Conservation (phyloP, 1,140 invertebrate genomes). For the Eciton burchellii region DNA sequence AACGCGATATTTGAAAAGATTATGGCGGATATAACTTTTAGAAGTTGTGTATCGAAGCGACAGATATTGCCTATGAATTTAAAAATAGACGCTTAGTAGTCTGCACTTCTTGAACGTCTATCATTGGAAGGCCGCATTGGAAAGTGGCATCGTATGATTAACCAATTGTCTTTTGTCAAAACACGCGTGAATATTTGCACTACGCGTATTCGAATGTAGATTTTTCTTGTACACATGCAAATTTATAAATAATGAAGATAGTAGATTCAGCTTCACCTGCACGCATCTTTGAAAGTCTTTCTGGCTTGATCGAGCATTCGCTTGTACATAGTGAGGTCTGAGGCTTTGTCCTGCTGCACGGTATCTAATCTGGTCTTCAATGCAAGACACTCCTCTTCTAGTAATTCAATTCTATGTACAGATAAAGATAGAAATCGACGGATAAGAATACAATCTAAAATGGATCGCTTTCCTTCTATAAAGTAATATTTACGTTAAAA, state of each 20-base stretch:
- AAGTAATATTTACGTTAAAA: neutral
- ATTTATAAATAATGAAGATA: neutral
- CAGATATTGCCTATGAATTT: neutral
- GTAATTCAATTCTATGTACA: conserved; percentile 78
- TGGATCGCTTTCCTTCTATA: neutral
- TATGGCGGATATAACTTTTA: neutral
- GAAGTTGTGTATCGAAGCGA: neutral
- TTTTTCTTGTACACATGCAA: neutral
- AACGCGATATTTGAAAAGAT: conserved; percentile 1
- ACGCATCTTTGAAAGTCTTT: conserved; percentile 77
- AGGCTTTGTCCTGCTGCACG: conserved; percentile 79
- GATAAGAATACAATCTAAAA: neutral
- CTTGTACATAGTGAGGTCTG: conserved; percentile 78
- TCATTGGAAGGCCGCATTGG: conserved; percentile 20
- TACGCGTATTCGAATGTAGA: conserved; percentile 18
- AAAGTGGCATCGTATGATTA: conserved; percentile 25
- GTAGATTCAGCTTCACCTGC: conserved; percentile 67
- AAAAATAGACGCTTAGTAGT: conserved; percentile 39
- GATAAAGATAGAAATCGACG: neutral
- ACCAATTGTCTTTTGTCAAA: conserved; percentile 38
- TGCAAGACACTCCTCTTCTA: conserved; percentile 83
- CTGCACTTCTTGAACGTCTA: conserved; percentile 25
- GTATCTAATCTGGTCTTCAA: conserved; percentile 80
- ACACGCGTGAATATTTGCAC: no score
- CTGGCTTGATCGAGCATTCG: conserved; percentile 78